Evolutionary conservation across 2,113 vertebrate genomes (phyloP).

Genomic region (Eublepharis macularius): DNA sequence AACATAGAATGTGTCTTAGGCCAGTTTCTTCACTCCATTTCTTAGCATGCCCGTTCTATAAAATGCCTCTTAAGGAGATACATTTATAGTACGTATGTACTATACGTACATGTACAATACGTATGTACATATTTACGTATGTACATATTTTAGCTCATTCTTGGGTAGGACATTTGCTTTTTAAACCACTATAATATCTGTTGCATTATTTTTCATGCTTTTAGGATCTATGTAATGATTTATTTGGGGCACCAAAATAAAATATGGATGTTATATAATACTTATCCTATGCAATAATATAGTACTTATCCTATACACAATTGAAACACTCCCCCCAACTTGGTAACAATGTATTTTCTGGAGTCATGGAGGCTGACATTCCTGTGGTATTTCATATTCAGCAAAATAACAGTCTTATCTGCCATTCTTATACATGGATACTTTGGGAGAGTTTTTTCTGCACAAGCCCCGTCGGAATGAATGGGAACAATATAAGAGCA

Average conservation of each 20-base stretch:
- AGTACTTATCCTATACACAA: background rate
- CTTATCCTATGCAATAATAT: rapidly evolving
- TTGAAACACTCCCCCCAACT: background rate
- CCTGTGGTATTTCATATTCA: background rate
- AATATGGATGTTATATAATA: background rate
- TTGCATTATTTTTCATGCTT: conserved; percentile 13
- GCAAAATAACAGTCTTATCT: background rate
- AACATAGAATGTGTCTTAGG: background rate
- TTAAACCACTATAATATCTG: background rate
- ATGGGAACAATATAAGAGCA: background rate
- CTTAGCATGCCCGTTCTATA: conserved; percentile 44
- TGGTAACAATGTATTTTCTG: background rate
- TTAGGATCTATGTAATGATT: background rate
- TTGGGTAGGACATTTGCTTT: conserved; percentile 38
- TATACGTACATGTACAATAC: too few relatives aligned
- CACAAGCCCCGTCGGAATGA: background rate
- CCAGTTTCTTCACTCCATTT: conserved; percentile 43
- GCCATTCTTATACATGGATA: background rate
- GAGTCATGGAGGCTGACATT: background rate
- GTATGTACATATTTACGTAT: too few relatives aligned
- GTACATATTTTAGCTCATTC: conserved; percentile 54
- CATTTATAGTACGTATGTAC: background rate
- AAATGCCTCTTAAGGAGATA: background rate
- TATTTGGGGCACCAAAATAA: background rate
- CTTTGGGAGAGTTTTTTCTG: too few relatives aligned